Evolutionary conservation across 2,113 vertebrate species (phyloP), one percentile per base, ranked within the genome.

Genomic region (Mustela lutreola): DNA sequence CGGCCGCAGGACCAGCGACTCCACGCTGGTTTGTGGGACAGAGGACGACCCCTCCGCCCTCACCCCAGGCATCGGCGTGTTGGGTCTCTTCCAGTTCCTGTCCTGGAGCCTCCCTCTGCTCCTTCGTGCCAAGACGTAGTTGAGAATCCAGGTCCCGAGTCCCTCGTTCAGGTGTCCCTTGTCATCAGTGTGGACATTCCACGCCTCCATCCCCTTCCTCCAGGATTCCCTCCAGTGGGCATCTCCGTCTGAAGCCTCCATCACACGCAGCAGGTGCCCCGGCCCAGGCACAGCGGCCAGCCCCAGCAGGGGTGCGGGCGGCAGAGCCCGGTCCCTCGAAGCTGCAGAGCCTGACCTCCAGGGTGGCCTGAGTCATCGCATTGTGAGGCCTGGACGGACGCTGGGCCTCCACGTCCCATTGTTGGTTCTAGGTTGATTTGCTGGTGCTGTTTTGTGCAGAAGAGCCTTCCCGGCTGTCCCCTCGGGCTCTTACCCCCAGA

Each of bases 151-250:
- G 62, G 90, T n/a, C 7, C 36, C 14, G 78, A 19, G 16, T 4
- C 60, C 39, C 60, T 56, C 4, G 0, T 48, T 76, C 14, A 39
- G 62, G 50, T 7, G 26, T 71, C 71, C 24, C 79, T 93, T 71
- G 19, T 26, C 5, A 16, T 12, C 15, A 16, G 5, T 2, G 24
- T 16, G 31, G 85, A 39, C 3, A 0, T 31, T 5, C 7, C 9
- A 45, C 79, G 4, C 5, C 53, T 88, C 58, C 8, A 0, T 4
- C 67, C 6, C 9, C 8, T 18, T 58, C 48, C 78, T 16, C 39
- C 31, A 1, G 9, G 70, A 36, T 26, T 58, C 75, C 67, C 70
- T 39, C 24, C 28, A 28, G 28, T 22, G 16, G 22, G 60, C 45
- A 39, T 19, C 31, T 33, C 19, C 24, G 33, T 42, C 22, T 24